phyloP scores from a whole-genome alignment of 1,140 invertebrate species.

The Pogonomyrmex barbatus region DNA sequence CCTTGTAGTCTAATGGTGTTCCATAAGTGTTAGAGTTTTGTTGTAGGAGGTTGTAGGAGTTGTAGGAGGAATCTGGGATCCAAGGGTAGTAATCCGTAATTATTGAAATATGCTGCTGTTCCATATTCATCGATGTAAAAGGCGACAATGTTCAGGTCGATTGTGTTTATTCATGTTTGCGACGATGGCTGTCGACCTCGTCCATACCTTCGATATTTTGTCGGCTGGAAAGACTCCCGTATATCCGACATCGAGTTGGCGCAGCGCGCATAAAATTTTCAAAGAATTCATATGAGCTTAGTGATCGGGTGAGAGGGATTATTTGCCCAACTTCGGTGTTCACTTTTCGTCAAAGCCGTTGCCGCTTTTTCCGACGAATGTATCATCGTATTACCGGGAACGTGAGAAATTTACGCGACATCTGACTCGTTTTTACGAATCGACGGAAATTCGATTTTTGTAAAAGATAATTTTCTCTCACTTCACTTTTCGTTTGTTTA shows the following conservation, averaged over 20 bases:
- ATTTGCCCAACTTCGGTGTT: no score
- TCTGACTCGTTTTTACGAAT: no score
- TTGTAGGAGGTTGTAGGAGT: not conserved
- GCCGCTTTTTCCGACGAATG: no score
- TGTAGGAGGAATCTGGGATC: not conserved
- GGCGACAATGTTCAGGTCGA: not conserved
- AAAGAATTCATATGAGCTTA: not conserved
- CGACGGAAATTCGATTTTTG: no score
- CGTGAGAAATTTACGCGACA: no score
- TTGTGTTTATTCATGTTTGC: not conserved
- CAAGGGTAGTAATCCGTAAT: not conserved
- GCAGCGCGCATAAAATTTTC: not conserved
- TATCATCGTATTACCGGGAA: no score
- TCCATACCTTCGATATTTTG: not conserved
- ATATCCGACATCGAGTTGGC: not conserved
- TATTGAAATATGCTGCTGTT: not conserved
- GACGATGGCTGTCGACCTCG: not conserved
- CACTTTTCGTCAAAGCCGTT: no score
- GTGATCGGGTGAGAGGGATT: no score
- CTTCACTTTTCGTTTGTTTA: no score
- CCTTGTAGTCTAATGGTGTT: not conserved
- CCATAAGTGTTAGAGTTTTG: not conserved
- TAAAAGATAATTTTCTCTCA: no score
- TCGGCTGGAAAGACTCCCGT: not conserved
- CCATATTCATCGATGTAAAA: not conserved